phyloP scores from a whole-genome alignment of 30 jellyfish, hydroid and myxozoan species.

The Aurelia aurita region DNA sequence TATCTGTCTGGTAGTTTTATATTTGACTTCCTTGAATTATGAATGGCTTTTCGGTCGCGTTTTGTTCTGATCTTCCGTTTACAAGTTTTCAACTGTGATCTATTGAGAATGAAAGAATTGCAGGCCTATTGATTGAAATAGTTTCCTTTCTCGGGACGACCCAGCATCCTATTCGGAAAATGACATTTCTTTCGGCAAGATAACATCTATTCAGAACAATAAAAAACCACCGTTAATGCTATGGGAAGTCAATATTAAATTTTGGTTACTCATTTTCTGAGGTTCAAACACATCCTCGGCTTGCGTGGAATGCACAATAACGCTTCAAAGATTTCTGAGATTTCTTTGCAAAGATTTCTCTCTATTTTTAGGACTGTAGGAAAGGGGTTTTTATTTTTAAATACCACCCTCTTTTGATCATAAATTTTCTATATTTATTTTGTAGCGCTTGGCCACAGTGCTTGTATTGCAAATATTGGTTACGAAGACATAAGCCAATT shows the following conservation, averaged over 20 bases:
- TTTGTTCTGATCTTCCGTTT: background rate
- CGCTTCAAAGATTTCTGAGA: too few species aligned
- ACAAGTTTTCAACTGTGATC: background rate
- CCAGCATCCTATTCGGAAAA: constrained; percentile 7
- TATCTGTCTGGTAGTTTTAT: constrained; percentile 14
- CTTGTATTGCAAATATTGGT: too few species aligned
- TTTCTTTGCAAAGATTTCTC: too few species aligned
- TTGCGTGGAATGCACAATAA: too few species aligned
- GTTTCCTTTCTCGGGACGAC: background rate
- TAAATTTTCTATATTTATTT: too few species aligned
- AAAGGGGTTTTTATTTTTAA: background rate
- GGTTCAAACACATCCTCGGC: too few species aligned
- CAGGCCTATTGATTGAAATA: background rate
- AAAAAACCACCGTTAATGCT: background rate
- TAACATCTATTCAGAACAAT: background rate
- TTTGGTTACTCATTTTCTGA: background rate
- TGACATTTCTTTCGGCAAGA: background rate
- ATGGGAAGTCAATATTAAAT: background rate
- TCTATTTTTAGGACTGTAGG: too few species aligned
- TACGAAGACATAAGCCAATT: too few species aligned
- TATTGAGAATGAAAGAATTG: background rate
- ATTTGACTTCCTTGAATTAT: constrained; percentile 17
- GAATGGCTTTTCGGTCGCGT: constrained; percentile 1
- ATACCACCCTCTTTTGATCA: background rate
- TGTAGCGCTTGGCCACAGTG: too few species aligned